Evolutionary conservation across 2,888 invertebrate genomes (phyloP).

Genomic region (Papilio demoleus): DNA sequence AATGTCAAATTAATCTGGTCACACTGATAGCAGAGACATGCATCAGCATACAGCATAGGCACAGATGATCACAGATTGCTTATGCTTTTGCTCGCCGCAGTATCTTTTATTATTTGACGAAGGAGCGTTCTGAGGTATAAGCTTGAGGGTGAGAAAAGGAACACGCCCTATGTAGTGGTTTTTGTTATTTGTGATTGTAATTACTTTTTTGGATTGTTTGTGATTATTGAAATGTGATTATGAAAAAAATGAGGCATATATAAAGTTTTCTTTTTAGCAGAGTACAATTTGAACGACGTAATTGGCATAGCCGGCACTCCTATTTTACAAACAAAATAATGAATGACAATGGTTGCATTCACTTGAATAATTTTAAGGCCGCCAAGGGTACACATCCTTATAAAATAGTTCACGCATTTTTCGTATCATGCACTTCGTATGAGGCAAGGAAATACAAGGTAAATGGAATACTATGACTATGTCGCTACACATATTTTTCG

Average conservation of each 20-base stretch:
- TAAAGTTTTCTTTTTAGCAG: conserved; percentile 48
- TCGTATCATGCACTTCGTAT: conserved; percentile 91
- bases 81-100: conserved; percentile 30
- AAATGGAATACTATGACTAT: conserved; percentile 42
- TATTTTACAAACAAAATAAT: conserved; percentile 69
- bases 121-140: conserved; percentile 31
- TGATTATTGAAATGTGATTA: conserved; percentile 26
- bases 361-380: conserved; percentile 91
- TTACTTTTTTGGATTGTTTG: conserved; percentile 3
- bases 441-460: conserved; percentile 94
- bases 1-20: neutral
- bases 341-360: conserved; percentile 90
- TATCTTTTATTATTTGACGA: conserved; percentile 14
- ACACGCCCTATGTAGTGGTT: conserved; percentile 39
- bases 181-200: conserved; percentile 33
- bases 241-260: conserved; percentile 41
- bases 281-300: conserved; percentile 42
- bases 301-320: conserved; percentile 43
- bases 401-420: conserved; percentile 92
- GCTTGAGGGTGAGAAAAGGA: conserved; percentile 39
- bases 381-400: conserved; percentile 89
- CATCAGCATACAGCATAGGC: neutral
- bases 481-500: conserved; percentile 47
- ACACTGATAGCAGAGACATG: neutral
- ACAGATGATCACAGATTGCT: conserved; percentile 29